Evolutionary conservation across 2,888 invertebrate species (phyloP).

Genomic region (Oscheius sp.): DNA sequence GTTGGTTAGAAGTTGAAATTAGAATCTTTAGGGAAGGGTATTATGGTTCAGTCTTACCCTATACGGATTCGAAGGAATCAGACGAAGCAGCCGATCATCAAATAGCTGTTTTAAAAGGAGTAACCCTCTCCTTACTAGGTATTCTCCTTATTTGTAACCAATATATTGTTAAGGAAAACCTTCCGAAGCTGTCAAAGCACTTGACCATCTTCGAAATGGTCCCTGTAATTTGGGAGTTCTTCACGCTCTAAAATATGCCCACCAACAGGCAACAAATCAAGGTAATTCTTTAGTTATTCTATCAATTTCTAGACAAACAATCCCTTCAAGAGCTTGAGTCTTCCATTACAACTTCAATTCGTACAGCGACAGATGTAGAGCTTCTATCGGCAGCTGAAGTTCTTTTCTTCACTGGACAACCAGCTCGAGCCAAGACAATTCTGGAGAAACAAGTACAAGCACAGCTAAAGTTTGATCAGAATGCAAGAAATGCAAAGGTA

Average conservation of each 20-base stretch:
- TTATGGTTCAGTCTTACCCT: conserved; percentile 46
- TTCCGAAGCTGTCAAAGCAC: conserved; percentile 58
- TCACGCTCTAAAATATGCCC: conserved; percentile 44
- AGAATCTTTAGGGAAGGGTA: conserved; percentile 43
- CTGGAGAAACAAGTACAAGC: conserved; percentile 23
- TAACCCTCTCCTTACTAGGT: conserved; percentile 37
- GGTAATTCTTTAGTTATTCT: conserved; percentile 12
- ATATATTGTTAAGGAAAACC: conserved; percentile 49
- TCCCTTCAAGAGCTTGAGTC: conserved; percentile 45
- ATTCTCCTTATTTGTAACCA: not conserved
- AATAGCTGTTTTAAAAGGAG: conserved; percentile 39
- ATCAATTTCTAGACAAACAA: conserved; percentile 36
- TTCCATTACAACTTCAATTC: conserved; percentile 29
- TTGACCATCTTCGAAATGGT: conserved; percentile 43
- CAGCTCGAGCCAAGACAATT: conserved; percentile 5
- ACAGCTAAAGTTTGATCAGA: conserved; percentile 16
- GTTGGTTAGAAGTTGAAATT: not conserved
- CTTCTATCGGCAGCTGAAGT: conserved; percentile 25
- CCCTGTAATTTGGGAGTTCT: conserved; percentile 39
- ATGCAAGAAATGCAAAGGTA: conserved; percentile 36
- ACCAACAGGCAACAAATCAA: conserved; percentile 43
- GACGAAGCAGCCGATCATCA: conserved; percentile 30
- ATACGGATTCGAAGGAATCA: conserved; percentile 32
- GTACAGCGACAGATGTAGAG: conserved; percentile 27
- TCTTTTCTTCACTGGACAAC: conserved; percentile 15